Evolutionary conservation across 2,888 invertebrate genomes (phyloP).

Genomic region (Tanypteryx hageni): DNA sequence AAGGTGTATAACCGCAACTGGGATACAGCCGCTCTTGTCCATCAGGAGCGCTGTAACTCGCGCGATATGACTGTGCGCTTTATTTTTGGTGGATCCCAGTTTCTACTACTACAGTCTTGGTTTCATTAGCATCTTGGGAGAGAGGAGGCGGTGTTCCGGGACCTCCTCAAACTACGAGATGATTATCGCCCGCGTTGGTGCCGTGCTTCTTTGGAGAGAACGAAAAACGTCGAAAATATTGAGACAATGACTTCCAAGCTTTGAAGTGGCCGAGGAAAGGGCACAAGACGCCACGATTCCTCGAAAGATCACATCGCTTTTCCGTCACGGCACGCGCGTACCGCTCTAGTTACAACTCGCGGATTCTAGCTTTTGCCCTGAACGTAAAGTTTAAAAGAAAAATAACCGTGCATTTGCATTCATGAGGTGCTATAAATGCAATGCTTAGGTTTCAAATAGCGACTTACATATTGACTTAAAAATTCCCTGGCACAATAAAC

Average conservation of each 20-base stretch:
- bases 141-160: neutral
- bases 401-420: neutral
- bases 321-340: no score
- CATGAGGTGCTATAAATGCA: neutral
- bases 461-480: neutral
- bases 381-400: neutral
- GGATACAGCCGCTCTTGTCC: conserved; percentile 16
- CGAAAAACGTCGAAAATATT: neutral
- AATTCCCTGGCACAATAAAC: no score
- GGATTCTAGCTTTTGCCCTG: neutral
- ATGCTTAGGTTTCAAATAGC: neutral
- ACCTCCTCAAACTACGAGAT: neutral
- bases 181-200: neutral
- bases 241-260: neutral
- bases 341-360: neutral
- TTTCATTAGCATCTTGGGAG: neutral
- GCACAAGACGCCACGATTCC: neutral
- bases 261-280: neutral
- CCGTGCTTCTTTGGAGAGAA: neutral
- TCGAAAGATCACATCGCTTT: neutral
- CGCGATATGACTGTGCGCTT: conserved; percentile 2
- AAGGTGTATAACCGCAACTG: conserved; percentile 7
- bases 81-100: neutral
- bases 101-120: neutral
- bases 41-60: neutral